These are phyloP conservation scores for Orycteropus afer DNA, from an alignment of 2,113 vertebrate species.

Conservation along the genomic window DNA sequence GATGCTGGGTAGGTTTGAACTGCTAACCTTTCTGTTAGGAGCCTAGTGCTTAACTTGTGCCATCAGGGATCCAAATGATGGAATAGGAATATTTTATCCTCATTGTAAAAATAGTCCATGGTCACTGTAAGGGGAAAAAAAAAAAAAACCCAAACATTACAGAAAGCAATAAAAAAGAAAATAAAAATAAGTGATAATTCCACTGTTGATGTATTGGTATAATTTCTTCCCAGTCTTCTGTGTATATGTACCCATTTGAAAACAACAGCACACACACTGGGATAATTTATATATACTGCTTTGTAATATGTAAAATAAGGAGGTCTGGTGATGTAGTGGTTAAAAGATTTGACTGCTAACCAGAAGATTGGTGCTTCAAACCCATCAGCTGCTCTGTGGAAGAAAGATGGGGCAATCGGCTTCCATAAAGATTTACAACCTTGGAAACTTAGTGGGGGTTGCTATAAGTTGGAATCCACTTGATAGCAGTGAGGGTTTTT, in stretches of 20 bases:
- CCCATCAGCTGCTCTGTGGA: too few species aligned
- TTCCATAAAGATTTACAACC: too few species aligned
- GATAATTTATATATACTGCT: constrained; percentile 1
- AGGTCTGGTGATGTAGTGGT: too few species aligned
- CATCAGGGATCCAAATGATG: background rate
- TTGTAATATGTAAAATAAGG: background rate
- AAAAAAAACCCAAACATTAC: background rate
- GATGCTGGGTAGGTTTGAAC: too few species aligned
- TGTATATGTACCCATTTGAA: background rate
- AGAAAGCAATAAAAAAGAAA: background rate
- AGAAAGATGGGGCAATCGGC: too few species aligned
- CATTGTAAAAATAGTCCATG: background rate
- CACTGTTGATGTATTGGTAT: background rate
- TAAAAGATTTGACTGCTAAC: too few species aligned
- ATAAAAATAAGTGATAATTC: constrained; percentile 29
- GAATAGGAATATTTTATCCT: constrained; percentile 19
- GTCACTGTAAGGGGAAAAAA: background rate
- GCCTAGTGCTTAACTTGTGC: too few species aligned
- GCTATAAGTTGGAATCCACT: too few species aligned
- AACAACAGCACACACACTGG: background rate
- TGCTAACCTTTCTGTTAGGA: too few species aligned
- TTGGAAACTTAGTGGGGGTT: too few species aligned
- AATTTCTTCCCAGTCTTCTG: constrained; percentile 21
- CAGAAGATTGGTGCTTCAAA: too few species aligned
- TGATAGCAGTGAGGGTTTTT: background rate